These are phyloP conservation scores for Cryptus armator DNA, from an alignment of 2,888 invertebrate species.

Conservation along the genomic window DNA sequence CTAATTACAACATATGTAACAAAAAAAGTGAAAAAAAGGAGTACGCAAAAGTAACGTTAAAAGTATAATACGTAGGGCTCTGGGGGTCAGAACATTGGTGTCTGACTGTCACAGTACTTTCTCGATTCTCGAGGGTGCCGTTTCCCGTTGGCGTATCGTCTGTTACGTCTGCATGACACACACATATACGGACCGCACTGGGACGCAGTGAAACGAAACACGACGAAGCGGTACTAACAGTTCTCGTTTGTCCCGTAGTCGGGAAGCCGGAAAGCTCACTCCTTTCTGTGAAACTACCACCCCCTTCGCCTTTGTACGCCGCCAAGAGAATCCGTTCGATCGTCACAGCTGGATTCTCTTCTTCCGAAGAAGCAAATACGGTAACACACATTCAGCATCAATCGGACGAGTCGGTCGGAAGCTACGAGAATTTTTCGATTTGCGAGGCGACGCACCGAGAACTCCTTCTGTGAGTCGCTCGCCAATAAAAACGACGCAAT, in stretches of 20 bases:
- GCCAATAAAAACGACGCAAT: no score
- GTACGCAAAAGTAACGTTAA: neutral
- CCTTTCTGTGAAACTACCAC: neutral
- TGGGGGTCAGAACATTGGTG: neutral
- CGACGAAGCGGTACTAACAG: slow-evolving; percentile 45
- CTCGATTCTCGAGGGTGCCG: slow-evolving; percentile 61
- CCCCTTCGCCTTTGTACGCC: neutral
- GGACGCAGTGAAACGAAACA: slow-evolving; percentile 28
- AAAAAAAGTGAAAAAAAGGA: slow-evolving; percentile 23
- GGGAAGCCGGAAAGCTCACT: slow-evolving; percentile 28
- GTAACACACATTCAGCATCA: no score
- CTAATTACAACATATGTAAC: neutral
- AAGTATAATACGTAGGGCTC: slow-evolving; percentile 21
- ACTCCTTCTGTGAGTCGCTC: no score
- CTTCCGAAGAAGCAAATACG: no score
- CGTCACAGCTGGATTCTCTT: no score
- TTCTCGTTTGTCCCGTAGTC: slow-evolving; percentile 24
- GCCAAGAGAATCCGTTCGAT: no score
- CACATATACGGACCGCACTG: neutral
- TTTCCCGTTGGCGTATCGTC: slow-evolving; percentile 34
- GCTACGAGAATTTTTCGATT: no score
- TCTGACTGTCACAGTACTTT: slow-evolving; percentile 21
- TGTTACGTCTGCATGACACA: slow-evolving; percentile 18
- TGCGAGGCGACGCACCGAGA: no score
- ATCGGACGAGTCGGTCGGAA: no score